Evolutionary conservation across 1,140 invertebrate genomes (phyloP).

Genomic region (Wasmannia auropunctata): DNA sequence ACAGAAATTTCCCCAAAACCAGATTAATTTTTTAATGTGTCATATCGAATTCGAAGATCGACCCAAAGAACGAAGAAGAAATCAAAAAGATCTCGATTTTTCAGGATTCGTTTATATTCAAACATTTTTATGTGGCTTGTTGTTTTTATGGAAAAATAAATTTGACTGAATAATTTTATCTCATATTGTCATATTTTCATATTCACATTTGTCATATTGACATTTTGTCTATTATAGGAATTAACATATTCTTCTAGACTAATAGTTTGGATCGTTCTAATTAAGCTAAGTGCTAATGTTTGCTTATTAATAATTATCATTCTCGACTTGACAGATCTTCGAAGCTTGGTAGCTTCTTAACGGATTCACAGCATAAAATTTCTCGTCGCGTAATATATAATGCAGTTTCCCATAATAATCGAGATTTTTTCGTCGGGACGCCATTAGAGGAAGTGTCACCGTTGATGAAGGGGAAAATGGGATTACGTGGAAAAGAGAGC

Average conservation of each 20-base stretch:
- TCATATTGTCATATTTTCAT: neutral
- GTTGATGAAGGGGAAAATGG: slow-evolving; percentile 38
- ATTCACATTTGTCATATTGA: too few relatives aligned
- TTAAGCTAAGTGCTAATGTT: neutral
- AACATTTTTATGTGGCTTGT: neutral
- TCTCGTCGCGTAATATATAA: slow-evolving; percentile 7
- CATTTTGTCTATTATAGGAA: neutral
- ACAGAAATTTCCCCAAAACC: neutral
- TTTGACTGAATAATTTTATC: neutral
- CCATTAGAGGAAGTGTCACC: slow-evolving; percentile 13
- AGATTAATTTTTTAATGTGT: neutral
- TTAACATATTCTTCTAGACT: neutral
- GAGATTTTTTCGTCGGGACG: neutral
- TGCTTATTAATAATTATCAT: neutral
- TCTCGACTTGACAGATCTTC: neutral
- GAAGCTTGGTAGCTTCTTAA: neutral
- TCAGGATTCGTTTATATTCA: neutral
- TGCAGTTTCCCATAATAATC: slow-evolving; percentile 2
- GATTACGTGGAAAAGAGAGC: slow-evolving; percentile 33
- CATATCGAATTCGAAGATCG: neutral
- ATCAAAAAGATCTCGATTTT: neutral
- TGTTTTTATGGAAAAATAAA: neutral
- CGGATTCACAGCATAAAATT: neutral
- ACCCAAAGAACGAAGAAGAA: neutral
- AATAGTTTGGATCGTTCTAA: neutral